These are phyloP conservation scores for Tetramorium parvispinum DNA, from an alignment of 1,140 invertebrate genomes.

Conservation along the genomic window DNA sequence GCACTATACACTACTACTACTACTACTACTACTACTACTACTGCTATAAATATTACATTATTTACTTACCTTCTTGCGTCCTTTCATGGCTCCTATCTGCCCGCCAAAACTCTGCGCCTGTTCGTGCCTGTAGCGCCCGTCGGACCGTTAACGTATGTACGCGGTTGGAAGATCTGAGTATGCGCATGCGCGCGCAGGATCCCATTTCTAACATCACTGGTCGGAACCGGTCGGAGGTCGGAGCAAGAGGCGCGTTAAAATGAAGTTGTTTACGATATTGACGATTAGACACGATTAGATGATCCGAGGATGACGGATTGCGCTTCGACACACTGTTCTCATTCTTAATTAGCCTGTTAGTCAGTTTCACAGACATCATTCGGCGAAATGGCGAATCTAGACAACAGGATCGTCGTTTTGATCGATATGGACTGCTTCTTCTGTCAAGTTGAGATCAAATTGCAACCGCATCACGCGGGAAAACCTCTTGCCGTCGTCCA, in stretches of 20 bases:
- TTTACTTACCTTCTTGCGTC: no score
- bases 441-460: slow-evolving; percentile 97
- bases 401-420: slow-evolving; percentile 91
- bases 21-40: no score
- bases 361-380: background rate
- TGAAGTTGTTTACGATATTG: background rate
- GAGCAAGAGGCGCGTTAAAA: background rate
- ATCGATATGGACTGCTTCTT: slow-evolving; percentile 99
- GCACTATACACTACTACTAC: no score
- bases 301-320: background rate
- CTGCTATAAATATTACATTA: no score
- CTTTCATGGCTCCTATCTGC: no score
- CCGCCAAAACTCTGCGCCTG: no score
- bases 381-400: slow-evolving; percentile 74
- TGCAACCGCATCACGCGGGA: slow-evolving; percentile 92
- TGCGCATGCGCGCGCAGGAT: no score
- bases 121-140: no score
- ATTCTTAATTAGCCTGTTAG: background rate
- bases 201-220: no score
- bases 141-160: no score
- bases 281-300: background rate
- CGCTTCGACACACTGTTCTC: background rate
- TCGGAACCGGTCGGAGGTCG: background rate
- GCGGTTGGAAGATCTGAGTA: no score
- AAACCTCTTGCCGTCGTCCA: slow-evolving; percentile 98